Evolutionary conservation across 92 coral and sea anemone genomes (phyloP).

Genomic region (Palythoa heliodiscus): DNA sequence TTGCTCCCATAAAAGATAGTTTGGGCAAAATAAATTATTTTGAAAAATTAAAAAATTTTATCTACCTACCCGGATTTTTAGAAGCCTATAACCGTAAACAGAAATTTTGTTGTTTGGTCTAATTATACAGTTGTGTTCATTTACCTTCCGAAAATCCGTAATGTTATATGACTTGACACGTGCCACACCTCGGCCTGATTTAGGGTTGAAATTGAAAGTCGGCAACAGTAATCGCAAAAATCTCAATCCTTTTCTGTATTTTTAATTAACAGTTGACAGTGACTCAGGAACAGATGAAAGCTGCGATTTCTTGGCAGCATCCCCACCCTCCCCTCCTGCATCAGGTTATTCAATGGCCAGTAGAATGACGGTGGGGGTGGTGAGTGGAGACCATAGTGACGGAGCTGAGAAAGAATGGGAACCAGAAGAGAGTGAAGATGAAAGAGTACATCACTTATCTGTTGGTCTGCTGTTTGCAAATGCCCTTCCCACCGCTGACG

Average conservation of each 20-base stretch:
- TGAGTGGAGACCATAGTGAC: conserved; percentile 46
- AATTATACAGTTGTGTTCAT: no score
- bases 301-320: conserved; percentile 70
- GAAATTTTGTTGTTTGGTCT: no score
- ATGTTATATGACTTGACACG: no score
- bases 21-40: no score
- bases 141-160: no score
- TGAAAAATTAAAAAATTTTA: no score
- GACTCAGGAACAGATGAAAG: conserved; percentile 98
- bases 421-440: conserved; percentile 48
- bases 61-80: no score
- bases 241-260: neutral
- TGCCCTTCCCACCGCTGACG: conserved; percentile 83
- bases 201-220: neutral
- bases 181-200: neutral
- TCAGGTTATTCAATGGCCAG: conserved; percentile 93
- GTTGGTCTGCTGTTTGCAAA: conserved; percentile 80
- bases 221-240: neutral
- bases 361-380: conserved; percentile 87
- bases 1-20: no score
- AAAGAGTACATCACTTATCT: conserved; percentile 68
- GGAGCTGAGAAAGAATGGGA: conserved; percentile 45
- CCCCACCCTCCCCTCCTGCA: conserved; percentile 94
- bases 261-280: conserved; percentile 69
- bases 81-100: no score